Percentiles rank a stretch among this genome's conserved stretches.
phyloP scores from a whole-genome alignment of 1,140 invertebrate genomes.

The Cepaea nemoralis region DNA sequence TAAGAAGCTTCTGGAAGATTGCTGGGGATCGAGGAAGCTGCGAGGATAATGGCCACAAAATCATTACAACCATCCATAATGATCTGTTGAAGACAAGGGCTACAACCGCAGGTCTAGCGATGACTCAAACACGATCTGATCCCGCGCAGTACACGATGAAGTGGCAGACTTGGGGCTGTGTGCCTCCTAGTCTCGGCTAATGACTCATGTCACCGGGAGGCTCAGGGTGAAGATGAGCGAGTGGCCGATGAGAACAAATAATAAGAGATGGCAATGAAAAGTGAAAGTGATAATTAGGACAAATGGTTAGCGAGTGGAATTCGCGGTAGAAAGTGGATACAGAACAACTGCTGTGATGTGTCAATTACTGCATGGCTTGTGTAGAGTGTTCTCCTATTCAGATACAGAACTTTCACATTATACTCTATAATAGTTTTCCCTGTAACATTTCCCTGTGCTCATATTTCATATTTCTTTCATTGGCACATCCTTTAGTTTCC shows the following conservation, averaged over 20 bases:
- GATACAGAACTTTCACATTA: too few species aligned
- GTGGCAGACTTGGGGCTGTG: not conserved
- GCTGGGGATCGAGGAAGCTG: not conserved
- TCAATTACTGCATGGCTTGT: too few species aligned
- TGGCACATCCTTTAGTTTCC: too few species aligned
- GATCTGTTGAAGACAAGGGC: constrained; percentile 9
- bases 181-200: not conserved
- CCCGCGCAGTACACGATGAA: not conserved
- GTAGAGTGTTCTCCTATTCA: too few species aligned
- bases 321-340: too few species aligned
- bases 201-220: not conserved
- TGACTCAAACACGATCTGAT: constrained; percentile 11
- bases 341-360: too few species aligned
- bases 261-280: not conserved
- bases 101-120: constrained; percentile 1
- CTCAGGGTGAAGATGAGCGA: not conserved
- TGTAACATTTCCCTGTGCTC: too few species aligned
- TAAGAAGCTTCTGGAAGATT: constrained; percentile 13
- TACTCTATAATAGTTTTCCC: too few species aligned
- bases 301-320: too few species aligned
- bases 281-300: not conserved
- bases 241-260: not conserved
- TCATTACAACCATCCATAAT: constrained; percentile 18
- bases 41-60: constrained; percentile 12
- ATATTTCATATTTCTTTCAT: too few species aligned